These are phyloP conservation scores for Hydropsyche tenuis DNA, from an alignment of 1,140 invertebrate species.

Conservation along the genomic window DNA sequence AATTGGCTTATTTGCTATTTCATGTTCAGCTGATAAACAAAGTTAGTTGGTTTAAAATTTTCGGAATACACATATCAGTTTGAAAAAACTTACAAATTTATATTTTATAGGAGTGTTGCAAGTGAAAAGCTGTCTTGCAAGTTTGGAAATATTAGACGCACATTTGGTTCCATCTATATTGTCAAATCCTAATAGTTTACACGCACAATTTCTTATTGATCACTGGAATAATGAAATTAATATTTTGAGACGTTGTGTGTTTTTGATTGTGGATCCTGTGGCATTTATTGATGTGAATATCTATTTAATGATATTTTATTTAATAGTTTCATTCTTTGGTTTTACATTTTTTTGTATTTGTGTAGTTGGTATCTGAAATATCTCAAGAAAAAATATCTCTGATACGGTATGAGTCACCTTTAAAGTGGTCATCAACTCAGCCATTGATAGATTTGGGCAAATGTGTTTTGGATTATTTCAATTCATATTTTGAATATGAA, in stretches of 20 bases:
- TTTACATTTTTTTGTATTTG: conserved; percentile 27
- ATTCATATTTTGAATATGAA: conserved; percentile 55
- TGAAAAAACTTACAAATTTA: neutral
- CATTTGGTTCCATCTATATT: conserved; percentile 68
- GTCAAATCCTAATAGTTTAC: conserved; percentile 58
- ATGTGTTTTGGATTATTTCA: conserved; percentile 57
- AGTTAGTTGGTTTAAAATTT: conserved; percentile 55
- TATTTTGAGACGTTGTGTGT: conserved; percentile 64
- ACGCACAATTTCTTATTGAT: conserved; percentile 60
- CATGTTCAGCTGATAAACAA: conserved; percentile 67
- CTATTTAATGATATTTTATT: neutral
- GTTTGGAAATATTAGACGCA: conserved; percentile 69
- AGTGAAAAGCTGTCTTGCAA: conserved; percentile 68
- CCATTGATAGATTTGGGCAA: conserved; percentile 56
- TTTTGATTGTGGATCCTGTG: conserved; percentile 70
- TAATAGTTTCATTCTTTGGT: neutral
- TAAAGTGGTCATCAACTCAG: conserved; percentile 53
- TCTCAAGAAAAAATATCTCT: conserved; percentile 55
- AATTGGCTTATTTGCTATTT: conserved; percentile 72
- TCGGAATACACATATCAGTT: neutral
- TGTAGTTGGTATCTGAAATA: conserved; percentile 57
- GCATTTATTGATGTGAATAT: conserved; percentile 68
- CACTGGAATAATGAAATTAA: conserved; percentile 67
- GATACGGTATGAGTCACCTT: conserved; percentile 52
- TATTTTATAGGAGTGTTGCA: conserved; percentile 64